These are phyloP conservation scores for Doris montereyensis DNA, from an alignment of 2,888 invertebrate species.

Conservation along the genomic window DNA sequence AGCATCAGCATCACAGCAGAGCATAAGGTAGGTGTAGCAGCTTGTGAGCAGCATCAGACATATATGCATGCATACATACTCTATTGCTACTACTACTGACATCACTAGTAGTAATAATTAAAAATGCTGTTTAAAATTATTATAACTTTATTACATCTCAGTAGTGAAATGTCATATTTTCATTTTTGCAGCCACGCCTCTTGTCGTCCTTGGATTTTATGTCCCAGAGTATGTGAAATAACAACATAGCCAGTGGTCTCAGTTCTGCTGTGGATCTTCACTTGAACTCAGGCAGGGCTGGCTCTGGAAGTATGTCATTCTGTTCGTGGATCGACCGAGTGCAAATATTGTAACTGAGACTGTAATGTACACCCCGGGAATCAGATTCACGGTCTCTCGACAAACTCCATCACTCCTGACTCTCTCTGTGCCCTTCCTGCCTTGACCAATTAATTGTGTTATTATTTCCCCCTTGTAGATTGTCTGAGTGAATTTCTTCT, in stretches of 20 bases:
- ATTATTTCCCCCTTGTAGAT: no score
- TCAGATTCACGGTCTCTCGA: no score
- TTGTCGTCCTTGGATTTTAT: not conserved
- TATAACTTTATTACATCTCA: no score
- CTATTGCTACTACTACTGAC: not conserved
- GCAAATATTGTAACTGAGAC: not conserved
- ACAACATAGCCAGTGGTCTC: not conserved
- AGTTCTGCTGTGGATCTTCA: constrained; percentile 3
- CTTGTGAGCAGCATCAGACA: not conserved
- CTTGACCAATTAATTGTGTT: no score
- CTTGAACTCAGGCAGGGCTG: not conserved
- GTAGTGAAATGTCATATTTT: no score
- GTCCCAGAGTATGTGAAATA: not conserved
- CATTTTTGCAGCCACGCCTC: not conserved
- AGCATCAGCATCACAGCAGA: no score
- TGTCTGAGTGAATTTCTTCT: no score
- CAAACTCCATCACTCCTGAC: no score
- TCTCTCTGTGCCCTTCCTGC: no score
- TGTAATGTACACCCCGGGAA: not conserved
- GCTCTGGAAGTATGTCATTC: not conserved
- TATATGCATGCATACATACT: not conserved
- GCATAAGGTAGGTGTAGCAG: not conserved
- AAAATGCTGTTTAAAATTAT: no score
- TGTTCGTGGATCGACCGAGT: not conserved
- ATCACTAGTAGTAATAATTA: not conserved